Conservation (phyloP, 2,888 invertebrate genomes). For the Pediacus dermestoides region DNA sequence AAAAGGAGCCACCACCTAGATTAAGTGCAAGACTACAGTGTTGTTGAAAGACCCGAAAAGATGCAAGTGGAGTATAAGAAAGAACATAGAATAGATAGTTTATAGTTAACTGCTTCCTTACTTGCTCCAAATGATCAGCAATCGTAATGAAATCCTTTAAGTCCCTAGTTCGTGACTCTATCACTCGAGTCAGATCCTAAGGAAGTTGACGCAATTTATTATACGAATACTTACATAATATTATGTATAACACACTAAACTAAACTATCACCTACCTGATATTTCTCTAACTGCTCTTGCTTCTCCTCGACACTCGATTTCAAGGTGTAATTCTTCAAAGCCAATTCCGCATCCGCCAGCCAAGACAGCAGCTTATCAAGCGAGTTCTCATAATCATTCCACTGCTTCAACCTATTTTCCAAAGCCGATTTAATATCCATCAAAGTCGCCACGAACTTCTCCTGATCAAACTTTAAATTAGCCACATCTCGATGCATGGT, state of each 20-base stretch:
- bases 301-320: conserved; percentile 87
- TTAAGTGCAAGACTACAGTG: conserved; percentile 8
- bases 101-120: conserved; percentile 63
- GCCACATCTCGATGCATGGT: conserved; percentile 77
- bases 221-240: too few species aligned
- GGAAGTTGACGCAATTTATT: conserved; percentile 26
- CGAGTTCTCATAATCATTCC: conserved; percentile 87
- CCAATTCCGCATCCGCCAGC: conserved; percentile 81
- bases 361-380: conserved; percentile 78
- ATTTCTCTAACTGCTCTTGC: conserved; percentile 82
- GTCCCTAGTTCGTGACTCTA: conserved; percentile 68
- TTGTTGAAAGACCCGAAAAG: conserved; percentile 10
- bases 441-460: conserved; percentile 74
- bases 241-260: too few species aligned
- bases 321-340: conserved; percentile 78
- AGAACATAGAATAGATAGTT: conserved; percentile 1
- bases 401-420: conserved; percentile 82
- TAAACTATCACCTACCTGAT: conserved; percentile 73
- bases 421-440: conserved; percentile 75
- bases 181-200: conserved; percentile 73
- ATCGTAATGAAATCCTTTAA: conserved; percentile 69
- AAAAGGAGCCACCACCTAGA: conserved; percentile 4
- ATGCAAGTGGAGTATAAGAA: conserved; percentile 13
- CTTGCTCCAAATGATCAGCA: conserved; percentile 80
- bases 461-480: conserved; percentile 76